Base-by-base conservation (phyloP, 1,140 invertebrate species). In the Berghia stephanieae region DNA sequence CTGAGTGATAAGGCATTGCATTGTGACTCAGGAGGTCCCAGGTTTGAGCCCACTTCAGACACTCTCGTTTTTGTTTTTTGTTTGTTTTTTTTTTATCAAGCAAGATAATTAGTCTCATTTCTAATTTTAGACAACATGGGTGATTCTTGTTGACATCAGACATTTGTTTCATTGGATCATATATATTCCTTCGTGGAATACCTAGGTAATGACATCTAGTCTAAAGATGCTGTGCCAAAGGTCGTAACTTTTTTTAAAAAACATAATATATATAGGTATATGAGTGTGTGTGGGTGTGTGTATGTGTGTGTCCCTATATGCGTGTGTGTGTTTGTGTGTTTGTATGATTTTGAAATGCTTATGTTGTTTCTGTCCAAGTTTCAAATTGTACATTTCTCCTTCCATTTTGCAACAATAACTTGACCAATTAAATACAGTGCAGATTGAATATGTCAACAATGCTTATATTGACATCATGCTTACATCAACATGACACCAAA, bases 271-370 rank as follows among this genome's bases (percentile, higher is more conserved):
- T 67, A 38, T 34, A 38, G 36, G 63, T 34, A 38, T 67, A 38
- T 34, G 21, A 38, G 57, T n/a, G 57, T 60, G 57, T n/a, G 57
- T 60, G 57, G 8, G 63, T 67, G 63, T 34, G 63, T 67, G 21
- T 34, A 38, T 31, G 4, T 4, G 16, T 67, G 63, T 34, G 6
- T 67, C 6, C 27, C 34, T 60, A 31, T n/a, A 31, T 60, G 57
- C n/a, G 57, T 60, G 57, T n/a, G 57, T 60, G 57, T n/a, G 57
- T 60, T n/a, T 60, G 57, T 60, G 57, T 60, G 57, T 24, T 10
- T 24, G n/a, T 60, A n/a, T 60, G 31, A 38, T 3, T 31, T 0
- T 67, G 10, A 67, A 38, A 18, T 24, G 18, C 13, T 38, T 21
- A 6, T n/a, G 5, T n/a, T 8, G 5, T 60, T 24, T 60, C 6